phyloP scores from a whole-genome alignment of 1,140 invertebrate genomes.

The Episyrphus balteatus region DNA sequence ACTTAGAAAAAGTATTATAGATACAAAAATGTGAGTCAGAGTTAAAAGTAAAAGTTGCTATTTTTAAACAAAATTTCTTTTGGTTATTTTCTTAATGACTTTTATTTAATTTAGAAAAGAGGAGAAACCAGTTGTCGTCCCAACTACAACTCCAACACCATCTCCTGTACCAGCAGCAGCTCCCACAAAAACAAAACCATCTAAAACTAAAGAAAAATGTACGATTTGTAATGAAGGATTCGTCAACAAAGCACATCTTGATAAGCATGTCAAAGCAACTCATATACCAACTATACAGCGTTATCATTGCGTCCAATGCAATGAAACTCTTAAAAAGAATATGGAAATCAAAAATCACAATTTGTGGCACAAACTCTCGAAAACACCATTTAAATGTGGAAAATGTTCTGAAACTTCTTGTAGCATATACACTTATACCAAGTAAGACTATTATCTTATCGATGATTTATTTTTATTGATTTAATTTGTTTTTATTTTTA shows the following conservation, averaged over 20 bases:
- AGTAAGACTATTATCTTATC: not conserved
- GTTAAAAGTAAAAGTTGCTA: no score
- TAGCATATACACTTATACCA: slow-evolving; percentile 19
- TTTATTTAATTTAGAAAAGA: slow-evolving; percentile 16
- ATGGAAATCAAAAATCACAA: slow-evolving; percentile 30
- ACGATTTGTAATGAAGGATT: slow-evolving; percentile 25
- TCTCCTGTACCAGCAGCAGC: not conserved
- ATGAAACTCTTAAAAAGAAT: slow-evolving; percentile 22
- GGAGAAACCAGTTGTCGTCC: slow-evolving; percentile 11
- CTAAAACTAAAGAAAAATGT: slow-evolving; percentile 10
- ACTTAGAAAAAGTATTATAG: slow-evolving; percentile 15
- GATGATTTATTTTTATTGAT: not conserved
- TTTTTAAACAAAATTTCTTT: no score
- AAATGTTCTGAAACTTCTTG: slow-evolving; percentile 16
- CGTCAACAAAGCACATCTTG: slow-evolving; percentile 17
- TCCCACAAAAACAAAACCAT: not conserved
- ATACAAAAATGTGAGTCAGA: not conserved
- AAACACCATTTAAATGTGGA: slow-evolving; percentile 28
- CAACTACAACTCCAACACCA: slow-evolving; percentile 6
- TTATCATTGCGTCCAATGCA: slow-evolving; percentile 25
- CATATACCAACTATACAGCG: slow-evolving; percentile 23
- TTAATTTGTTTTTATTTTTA: slow-evolving; percentile 5
- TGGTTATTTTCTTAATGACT: not conserved
- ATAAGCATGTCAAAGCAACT: slow-evolving; percentile 13
- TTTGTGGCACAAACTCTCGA: slow-evolving; percentile 32